Percentiles rank a stretch among this genome's conserved stretches.
These are phyloP conservation scores for Istiophorus platypterus DNA, from an alignment of 2,113 vertebrate genomes.

Conservation along the genomic window DNA sequence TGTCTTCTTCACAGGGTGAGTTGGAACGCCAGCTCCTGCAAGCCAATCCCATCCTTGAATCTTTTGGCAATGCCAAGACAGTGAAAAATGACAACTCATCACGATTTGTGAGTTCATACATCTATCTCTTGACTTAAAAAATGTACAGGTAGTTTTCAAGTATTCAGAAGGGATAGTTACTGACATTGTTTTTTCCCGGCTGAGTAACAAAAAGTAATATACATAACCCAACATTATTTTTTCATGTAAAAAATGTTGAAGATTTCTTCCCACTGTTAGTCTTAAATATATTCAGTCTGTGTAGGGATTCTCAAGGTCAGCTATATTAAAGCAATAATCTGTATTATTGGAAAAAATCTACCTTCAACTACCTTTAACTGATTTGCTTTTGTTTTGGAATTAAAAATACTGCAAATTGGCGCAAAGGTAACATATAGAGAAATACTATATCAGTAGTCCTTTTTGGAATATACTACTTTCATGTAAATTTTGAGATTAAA, in stretches of 20 bases:
- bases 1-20: slow-evolving; percentile 89
- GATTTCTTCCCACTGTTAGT: not conserved
- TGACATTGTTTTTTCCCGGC: not conserved
- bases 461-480: not conserved
- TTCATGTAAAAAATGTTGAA: not conserved
- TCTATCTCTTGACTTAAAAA: slow-evolving; percentile 28
- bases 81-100: slow-evolving; percentile 99
- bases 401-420: not conserved
- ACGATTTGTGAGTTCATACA: slow-evolving; percentile 92
- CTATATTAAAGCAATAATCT: not conserved
- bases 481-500: not conserved
- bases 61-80: slow-evolving; percentile 98
- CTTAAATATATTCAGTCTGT: not conserved
- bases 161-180: not conserved
- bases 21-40: slow-evolving; percentile 97
- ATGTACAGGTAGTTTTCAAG: not conserved
- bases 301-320: not conserved
- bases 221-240: slow-evolving; percentile 5
- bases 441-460: not conserved
- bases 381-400: not conserved
- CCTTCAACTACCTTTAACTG: not conserved
- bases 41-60: slow-evolving; percentile 98
- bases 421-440: not conserved
- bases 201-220: slow-evolving; percentile 2
- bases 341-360: not conserved